Evolutionary conservation across 2,797 vertebrate species (phyloP), one percentile per base, ranked within the genome.

Genomic region (Hirundo rustica): DNA sequence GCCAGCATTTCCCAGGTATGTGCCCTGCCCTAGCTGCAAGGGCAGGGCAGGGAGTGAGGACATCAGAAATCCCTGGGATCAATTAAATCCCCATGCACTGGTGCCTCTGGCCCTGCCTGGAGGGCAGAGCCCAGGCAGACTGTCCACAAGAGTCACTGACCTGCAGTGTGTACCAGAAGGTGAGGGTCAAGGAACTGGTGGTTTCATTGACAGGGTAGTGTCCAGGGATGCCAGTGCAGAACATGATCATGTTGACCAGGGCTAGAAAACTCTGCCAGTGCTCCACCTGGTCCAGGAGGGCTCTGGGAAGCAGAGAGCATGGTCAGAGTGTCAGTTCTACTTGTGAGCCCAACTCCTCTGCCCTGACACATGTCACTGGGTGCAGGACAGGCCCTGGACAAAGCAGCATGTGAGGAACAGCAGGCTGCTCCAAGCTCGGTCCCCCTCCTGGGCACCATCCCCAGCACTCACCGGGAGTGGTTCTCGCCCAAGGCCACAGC

Each of bases 231-330:
- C 99, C 99, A 0, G 99, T 99, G 97, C 99, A 99, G 98, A 99
- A 99, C 99, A 99, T 99, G 97, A 99, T 99, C 99, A 99, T 99
- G 98, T 99, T 99, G 96, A 99, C 99, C 85, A 99, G 97, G 21
- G 99, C 99, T 97, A 99, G 98, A 95, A 99, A 99, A 94, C 99
- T 98, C 98, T 99, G 99, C 99, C 99, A 99, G 97, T 99, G 99
- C 91, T 99, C 99, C 95, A 99, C 98, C 95, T 99, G 99, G 94
- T 99, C 99, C 97, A 99, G 96, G 68, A 99, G 98, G 53, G 99
- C 98, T 98, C 99, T 99, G 85, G 32, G 76, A 51, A 86, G 42
- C 60, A 92, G 74, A 91, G 13, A 92, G 14, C 60, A 80, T 0
- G 0, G 71, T 95, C 74, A 96, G 60, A 50, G 55, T 11, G 15